Percentiles rank a stretch among this genome's conserved stretches.
These are phyloP conservation scores for Galeruca laticollis DNA, from an alignment of 2,888 invertebrate species.

Conservation along the genomic window DNA sequence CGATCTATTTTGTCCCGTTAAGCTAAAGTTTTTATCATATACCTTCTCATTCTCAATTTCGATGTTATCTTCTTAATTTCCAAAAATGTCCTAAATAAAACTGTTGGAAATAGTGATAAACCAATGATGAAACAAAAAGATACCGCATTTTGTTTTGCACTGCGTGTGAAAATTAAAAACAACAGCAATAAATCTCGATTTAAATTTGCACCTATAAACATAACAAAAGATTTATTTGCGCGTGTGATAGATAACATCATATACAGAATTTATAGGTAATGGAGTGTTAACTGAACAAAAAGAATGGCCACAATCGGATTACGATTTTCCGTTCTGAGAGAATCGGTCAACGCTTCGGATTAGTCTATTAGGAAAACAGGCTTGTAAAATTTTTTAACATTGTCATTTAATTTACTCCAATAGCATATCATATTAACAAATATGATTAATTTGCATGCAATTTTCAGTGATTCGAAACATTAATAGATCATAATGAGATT, in stretches of 20 bases:
- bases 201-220: conserved; percentile 2
- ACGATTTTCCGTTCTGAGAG: neutral
- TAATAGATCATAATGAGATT: too few relatives aligned
- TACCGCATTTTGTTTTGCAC: neutral
- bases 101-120: neutral
- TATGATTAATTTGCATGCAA: too few relatives aligned
- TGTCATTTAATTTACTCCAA: neutral
- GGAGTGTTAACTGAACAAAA: neutral
- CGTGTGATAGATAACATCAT: neutral
- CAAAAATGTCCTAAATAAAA: neutral
- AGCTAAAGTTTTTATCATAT: too few relatives aligned
- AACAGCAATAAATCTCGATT: neutral
- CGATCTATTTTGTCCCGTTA: too few relatives aligned
- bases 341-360: neutral
- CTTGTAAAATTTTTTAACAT: neutral
- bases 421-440: neutral
- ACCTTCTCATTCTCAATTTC: too few relatives aligned
- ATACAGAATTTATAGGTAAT: neutral
- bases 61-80: too few relatives aligned
- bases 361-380: neutral
- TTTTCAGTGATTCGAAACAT: too few relatives aligned
- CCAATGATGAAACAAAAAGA: neutral
- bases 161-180: conserved; percentile 1
- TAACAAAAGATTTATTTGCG: conserved; percentile 3
- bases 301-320: neutral